These are phyloP conservation scores for Camponotus vicinus DNA, from an alignment of 1,140 invertebrate species.

Conservation along the genomic window DNA sequence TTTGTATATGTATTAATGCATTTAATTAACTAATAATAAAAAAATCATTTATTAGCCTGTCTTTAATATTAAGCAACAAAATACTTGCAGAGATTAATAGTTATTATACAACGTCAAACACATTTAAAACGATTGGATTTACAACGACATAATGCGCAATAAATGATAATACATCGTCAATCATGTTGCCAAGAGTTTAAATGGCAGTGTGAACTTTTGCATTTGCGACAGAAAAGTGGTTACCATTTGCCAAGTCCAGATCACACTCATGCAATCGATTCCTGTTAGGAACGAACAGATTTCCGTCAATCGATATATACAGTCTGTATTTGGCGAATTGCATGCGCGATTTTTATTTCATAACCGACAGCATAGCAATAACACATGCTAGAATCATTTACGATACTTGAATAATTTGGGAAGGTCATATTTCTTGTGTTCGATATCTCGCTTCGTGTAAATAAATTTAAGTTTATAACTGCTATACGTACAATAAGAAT, in stretches of 20 bases:
- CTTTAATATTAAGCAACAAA: slow-evolving; percentile 11
- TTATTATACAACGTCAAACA: neutral
- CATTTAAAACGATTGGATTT: neutral
- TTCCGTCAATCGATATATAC: slow-evolving; percentile 48
- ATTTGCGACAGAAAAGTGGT: slow-evolving; percentile 53
- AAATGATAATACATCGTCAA: slow-evolving; percentile 43
- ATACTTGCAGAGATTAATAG: neutral
- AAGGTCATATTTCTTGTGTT: slow-evolving; percentile 36
- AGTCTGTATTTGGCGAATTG: slow-evolving; percentile 57
- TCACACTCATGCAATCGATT: slow-evolving; percentile 63
- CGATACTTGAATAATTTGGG: slow-evolving; percentile 67
- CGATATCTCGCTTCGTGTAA: neutral
- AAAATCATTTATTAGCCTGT: neutral
- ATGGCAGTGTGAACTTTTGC: slow-evolving; percentile 59
- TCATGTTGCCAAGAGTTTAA: slow-evolving; percentile 46
- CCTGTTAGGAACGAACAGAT: slow-evolving; percentile 37
- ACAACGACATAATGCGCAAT: slow-evolving; percentile 28
- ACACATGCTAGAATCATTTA: slow-evolving; percentile 64
- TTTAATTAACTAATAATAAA: neutral
- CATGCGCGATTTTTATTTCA: slow-evolving; percentile 66
- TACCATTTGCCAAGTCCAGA: slow-evolving; percentile 50
- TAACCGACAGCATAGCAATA: slow-evolving; percentile 59
- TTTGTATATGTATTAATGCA: neutral
- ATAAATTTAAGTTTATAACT: slow-evolving; percentile 14
- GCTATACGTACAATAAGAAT: neutral